Percentiles rank a stretch among this genome's conserved stretches.
Conservation (phyloP, 1,140 invertebrate genomes). For the Lasioglossum albipes region DNA sequence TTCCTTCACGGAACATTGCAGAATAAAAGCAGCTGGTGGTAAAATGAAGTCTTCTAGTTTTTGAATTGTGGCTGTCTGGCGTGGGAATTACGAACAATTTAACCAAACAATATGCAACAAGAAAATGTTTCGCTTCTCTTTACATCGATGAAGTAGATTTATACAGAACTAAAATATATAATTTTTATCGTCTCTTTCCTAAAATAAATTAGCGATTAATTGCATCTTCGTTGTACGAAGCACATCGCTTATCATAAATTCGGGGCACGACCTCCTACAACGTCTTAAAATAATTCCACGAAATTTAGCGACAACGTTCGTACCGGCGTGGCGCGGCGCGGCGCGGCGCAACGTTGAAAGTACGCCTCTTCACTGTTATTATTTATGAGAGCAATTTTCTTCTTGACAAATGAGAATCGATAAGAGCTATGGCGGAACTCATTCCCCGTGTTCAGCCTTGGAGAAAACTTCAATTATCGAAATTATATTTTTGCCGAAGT, state of each 20-base stretch:
- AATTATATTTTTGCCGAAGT: not conserved
- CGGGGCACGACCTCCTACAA: not conserved
- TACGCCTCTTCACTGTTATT: not conserved
- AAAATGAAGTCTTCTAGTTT: too few species aligned
- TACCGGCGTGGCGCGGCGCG: too few species aligned
- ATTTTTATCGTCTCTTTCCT: not conserved
- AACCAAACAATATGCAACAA: too few species aligned
- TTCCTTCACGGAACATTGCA: too few species aligned
- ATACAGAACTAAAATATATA: too few species aligned
- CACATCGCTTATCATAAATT: not conserved
- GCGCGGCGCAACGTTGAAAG: not conserved
- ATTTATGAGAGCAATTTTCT: slow-evolving; percentile 3
- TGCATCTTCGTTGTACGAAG: not conserved
- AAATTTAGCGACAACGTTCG: not conserved
- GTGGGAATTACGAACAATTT: too few species aligned
- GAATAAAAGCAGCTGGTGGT: too few species aligned
- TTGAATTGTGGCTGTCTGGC: too few species aligned
- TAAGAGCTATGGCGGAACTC: not conserved
- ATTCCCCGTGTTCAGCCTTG: not conserved
- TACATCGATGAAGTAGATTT: too few species aligned
- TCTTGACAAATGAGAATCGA: not conserved
- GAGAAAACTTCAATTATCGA: not conserved
- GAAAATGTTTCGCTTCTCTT: too few species aligned
- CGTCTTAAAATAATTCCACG: slow-evolving; percentile 1
- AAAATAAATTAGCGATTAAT: not conserved